Evolutionary conservation across 2,113 vertebrate species (phyloP).

Genomic region (Aphelocoma coerulescens): DNA sequence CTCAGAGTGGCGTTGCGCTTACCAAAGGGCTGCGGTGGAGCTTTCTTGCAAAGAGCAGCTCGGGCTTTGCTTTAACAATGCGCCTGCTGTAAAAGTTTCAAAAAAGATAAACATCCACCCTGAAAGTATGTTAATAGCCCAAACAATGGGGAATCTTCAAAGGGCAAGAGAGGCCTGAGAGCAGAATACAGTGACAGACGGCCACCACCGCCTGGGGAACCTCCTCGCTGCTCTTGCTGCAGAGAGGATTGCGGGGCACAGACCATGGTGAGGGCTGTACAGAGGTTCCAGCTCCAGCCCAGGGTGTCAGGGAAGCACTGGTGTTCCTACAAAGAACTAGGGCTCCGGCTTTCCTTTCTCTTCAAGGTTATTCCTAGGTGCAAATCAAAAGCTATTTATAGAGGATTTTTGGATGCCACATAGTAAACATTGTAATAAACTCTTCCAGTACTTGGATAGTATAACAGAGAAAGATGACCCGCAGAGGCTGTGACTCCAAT

Average conservation of each 20-base stretch:
- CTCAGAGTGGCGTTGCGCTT: neutral
- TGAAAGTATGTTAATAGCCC: constrained; percentile 70
- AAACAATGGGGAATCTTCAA: constrained; percentile 69
- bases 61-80: constrained; percentile 11
- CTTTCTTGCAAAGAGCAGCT: constrained; percentile 35
- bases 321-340: neutral
- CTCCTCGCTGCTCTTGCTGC: neutral
- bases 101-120: constrained; percentile 70
- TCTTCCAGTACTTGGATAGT: neutral
- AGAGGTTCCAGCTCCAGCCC: neutral
- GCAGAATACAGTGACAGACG: neutral
- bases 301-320: neutral
- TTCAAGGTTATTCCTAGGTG: neutral
- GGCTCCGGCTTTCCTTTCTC: neutral
- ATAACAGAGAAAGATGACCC: neutral
- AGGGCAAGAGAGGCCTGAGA: constrained; percentile 39
- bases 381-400: neutral
- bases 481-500: neutral
- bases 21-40: constrained; percentile 4
- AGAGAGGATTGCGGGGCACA: neutral
- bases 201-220: neutral
- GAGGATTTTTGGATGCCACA: neutral
- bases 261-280: neutral
- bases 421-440: neutral
- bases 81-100: constrained; percentile 60